These are phyloP conservation scores for Xerus rutilus DNA, from an alignment of 2,797 vertebrate genomes.

Conservation along the genomic window DNA sequence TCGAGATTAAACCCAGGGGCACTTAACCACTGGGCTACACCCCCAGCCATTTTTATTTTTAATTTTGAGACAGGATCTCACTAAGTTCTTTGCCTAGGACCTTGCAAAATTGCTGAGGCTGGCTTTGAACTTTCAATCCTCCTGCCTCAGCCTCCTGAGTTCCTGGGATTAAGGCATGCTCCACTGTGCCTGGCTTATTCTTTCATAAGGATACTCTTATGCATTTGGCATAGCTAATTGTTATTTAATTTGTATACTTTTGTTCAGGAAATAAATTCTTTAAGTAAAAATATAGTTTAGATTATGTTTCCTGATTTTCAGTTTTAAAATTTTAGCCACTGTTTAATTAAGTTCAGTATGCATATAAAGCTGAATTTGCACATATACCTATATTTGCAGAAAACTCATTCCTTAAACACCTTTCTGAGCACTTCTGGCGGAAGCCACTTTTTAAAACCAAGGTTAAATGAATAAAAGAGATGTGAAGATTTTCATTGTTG, in stretches of 20 bases:
- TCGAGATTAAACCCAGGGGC: too few relatives aligned
- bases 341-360: background rate
- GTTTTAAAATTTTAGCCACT: background rate
- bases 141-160: too few relatives aligned
- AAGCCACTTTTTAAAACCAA: background rate
- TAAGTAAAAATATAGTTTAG: conserved; percentile 29
- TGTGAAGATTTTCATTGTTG: background rate
- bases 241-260: background rate
- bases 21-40: too few relatives aligned
- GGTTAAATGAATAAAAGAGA: conserved; percentile 2
- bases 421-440: background rate
- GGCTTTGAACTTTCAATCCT: too few relatives aligned
- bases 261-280: conserved; percentile 8
- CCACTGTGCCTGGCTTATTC: background rate
- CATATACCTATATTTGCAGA: background rate
- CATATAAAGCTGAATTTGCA: background rate
- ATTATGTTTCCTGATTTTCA: background rate
- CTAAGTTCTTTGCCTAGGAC: too few relatives aligned
- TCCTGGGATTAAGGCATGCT: too few relatives aligned
- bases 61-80: too few relatives aligned
- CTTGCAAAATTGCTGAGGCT: too few relatives aligned
- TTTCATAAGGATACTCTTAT: background rate
- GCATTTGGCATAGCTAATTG: background rate
- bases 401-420: background rate
- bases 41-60: too few relatives aligned